Percentiles rank a stretch among this genome's conserved stretches.
Evolutionary conservation across 2,113 vertebrate species (phyloP).

Genomic region (Pangasianodon gigas): DNA sequence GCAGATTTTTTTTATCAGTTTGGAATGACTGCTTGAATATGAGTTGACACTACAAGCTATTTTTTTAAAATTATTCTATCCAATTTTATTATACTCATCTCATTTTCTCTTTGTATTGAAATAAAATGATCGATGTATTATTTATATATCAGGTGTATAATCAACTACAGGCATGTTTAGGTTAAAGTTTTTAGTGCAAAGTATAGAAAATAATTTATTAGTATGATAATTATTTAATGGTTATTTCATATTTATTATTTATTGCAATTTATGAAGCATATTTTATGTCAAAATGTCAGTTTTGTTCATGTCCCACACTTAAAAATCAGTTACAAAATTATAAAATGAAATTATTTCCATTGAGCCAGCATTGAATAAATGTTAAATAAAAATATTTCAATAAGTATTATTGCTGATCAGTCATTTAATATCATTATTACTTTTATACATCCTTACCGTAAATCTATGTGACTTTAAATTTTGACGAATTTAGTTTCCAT

Average conservation of each 20-base stretch:
- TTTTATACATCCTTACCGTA: not conserved
- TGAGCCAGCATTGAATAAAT: not conserved
- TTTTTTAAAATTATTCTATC: not conserved
- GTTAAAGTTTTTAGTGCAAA: not conserved
- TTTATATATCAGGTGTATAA: not conserved
- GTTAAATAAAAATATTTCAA: not conserved
- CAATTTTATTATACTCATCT: not conserved
- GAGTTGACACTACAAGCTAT: not conserved
- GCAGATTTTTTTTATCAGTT: not conserved
- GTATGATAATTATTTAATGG: not conserved
- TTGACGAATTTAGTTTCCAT: not conserved
- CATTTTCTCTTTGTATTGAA: not conserved
- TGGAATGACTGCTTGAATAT: not conserved
- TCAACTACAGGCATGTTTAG: not conserved
- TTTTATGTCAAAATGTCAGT: not conserved
- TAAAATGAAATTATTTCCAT: not conserved
- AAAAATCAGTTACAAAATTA: not conserved
- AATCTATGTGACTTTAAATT: not conserved
- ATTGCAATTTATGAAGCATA: not conserved
- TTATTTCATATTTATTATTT: not conserved
- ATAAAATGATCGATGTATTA: not conserved
- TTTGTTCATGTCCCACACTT: not conserved
- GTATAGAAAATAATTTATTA: not conserved
- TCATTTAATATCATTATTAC: not conserved
- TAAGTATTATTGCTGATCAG: not conserved